phyloP scores from a whole-genome alignment of 1,140 invertebrate species.

The Druon quercuslanigerum region DNA sequence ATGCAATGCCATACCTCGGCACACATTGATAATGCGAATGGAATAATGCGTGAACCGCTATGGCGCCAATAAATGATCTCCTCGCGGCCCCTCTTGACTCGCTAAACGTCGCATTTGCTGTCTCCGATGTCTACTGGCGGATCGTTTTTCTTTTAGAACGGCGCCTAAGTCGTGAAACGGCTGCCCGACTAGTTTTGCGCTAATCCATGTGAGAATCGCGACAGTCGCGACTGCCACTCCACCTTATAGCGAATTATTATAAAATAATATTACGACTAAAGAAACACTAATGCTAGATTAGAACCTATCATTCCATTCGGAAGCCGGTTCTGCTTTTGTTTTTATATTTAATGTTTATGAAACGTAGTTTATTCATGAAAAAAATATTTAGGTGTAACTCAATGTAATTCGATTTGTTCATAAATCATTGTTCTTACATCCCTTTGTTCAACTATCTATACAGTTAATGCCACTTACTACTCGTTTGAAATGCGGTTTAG shows the following conservation, averaged over 20 bases:
- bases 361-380: no score
- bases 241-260: conserved; percentile 19
- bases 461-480: no score
- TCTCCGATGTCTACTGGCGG: conserved; percentile 51
- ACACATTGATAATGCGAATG: conserved; percentile 48
- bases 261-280: not conserved
- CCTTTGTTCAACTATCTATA: no score
- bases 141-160: conserved; percentile 53
- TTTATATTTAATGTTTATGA: no score
- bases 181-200: conserved; percentile 11
- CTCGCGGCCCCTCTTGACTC: conserved; percentile 33
- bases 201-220: conserved; percentile 29
- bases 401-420: no score
- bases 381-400: no score
- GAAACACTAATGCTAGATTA: not conserved
- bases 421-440: no score
- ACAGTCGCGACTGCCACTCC: conserved; percentile 12
- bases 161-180: conserved; percentile 33
- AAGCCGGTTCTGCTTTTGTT: no score
- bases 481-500: no score
- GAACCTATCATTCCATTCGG: no score
- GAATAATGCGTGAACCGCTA: conserved; percentile 56
- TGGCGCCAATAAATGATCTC: conserved; percentile 52
- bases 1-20: not conserved
- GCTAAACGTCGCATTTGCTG: conserved; percentile 32